Conservation (phyloP, 2,113 vertebrate genomes). For the Nothocercus julius region DNA sequence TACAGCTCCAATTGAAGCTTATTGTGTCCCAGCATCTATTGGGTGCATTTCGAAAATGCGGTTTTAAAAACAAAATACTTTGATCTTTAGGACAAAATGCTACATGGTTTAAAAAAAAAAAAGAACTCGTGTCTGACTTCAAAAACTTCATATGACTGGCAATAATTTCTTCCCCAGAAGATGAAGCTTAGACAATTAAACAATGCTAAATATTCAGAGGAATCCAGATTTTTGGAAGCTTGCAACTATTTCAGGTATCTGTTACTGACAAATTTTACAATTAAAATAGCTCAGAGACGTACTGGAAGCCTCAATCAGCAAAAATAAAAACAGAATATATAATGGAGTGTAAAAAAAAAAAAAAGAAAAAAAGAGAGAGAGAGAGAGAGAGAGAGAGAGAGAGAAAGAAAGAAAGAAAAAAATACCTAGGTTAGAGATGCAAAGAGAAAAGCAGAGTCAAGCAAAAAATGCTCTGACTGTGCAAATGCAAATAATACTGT, state of each 20-base stretch:
- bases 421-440: neutral
- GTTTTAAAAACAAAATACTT: neutral
- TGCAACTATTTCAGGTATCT: neutral
- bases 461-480: neutral
- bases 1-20: neutral
- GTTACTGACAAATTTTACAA: neutral
- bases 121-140: neutral
- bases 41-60: neutral
- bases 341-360: neutral
- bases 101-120: neutral
- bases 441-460: neutral
- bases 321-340: neutral
- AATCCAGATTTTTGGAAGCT: neutral
- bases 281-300: neutral
- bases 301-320: neutral
- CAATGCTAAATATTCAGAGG: neutral
- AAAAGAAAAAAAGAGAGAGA: no score
- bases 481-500: neutral
- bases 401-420: no score
- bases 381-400: no score
- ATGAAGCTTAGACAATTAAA: neutral
- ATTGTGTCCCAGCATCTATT: no score
- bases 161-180: neutral
- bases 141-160: rapidly evolving
- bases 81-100: neutral